Conservation (phyloP, 30 jellyfish, hydroid and myxozoan species). For the Calvadosia cruxmelitensis region DNA sequence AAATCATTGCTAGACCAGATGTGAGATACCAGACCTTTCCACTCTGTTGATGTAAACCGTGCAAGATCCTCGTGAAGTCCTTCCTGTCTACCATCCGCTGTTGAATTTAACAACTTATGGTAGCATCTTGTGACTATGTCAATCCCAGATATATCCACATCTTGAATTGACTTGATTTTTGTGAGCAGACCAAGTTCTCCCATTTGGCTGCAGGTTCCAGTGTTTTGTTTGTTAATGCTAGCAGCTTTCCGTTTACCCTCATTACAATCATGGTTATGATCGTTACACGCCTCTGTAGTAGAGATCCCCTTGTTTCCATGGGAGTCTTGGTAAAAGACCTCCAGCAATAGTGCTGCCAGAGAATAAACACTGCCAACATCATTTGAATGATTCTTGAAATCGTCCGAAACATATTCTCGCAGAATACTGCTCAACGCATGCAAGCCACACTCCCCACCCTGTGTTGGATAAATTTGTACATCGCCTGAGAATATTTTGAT, state of each 20-base stretch:
- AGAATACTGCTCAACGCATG: background rate
- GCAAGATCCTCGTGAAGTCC: background rate
- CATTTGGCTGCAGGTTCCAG: background rate
- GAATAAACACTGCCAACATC: no score
- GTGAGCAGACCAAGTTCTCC: background rate
- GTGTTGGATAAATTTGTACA: background rate
- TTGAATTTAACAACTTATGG: background rate
- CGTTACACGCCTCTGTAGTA: background rate
- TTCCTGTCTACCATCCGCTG: background rate
- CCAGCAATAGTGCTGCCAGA: background rate
- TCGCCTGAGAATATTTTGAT: constrained; percentile 15
- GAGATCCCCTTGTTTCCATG: background rate
- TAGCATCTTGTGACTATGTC: background rate
- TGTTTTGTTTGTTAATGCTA: background rate
- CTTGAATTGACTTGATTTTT: background rate
- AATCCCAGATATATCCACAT: no score
- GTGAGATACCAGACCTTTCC: constrained; percentile 23
- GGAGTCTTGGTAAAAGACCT: background rate
- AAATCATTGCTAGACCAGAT: background rate
- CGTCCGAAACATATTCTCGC: background rate
- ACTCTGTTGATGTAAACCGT: constrained; percentile 18
- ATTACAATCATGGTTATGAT: no score
- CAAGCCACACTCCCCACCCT: no score
- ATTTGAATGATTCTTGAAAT: background rate
- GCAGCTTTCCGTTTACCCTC: background rate